Evolutionary conservation across 2,888 invertebrate genomes (phyloP), one percentile per base, ranked within the genome.

Genomic region (Agriotes lineatus): DNA sequence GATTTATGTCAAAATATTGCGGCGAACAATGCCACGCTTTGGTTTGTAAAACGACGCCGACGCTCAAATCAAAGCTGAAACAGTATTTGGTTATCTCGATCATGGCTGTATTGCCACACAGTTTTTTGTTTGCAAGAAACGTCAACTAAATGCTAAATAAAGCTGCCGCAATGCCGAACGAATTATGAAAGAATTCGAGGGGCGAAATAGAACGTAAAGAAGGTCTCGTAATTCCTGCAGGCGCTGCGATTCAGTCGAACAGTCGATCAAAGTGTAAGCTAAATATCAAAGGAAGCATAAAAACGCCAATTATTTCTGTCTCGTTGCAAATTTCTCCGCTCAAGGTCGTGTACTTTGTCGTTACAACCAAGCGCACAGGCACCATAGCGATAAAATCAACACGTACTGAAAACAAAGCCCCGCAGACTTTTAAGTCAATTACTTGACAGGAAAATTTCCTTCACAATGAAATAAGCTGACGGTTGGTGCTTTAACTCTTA

Each of bases 381-480:
- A n/a, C n/a, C 33, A 12, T 12, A 2, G 19, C 20, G 56, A 56
- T 56, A 56, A 56, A 56, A 56, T 56, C 56, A 56, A 56, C 56
- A 56, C 56, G 56, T 39, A 22, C 48, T 60, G 10, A 44, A 59
- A 59, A 59, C 58, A 59, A 59, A 44, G 48, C 44, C 25, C 58
- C n/a, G n/a, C 7, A 54, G 45, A 52, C 58, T 50, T 63, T 70
- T 60, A 25, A 60, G 59, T 68, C 59, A 54, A 67, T 70, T 67
- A 67, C 48, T 25, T 63, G 50, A 48, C 59, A 58, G 50, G 42
- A 37, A 70, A 63, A 67, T 64, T 64, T 63, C 45, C 45, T 64
- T 52, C 37, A 44, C 62, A 68, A 54, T 67, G 61, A 68, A 68
- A 70, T 70, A 68, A 67, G 67, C 64, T 61, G 70, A 62, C 67